Percentiles rank a stretch among this genome's conserved stretches.
phyloP scores from a whole-genome alignment of 2,888 invertebrate genomes.

The Dorcus hopei region DNA sequence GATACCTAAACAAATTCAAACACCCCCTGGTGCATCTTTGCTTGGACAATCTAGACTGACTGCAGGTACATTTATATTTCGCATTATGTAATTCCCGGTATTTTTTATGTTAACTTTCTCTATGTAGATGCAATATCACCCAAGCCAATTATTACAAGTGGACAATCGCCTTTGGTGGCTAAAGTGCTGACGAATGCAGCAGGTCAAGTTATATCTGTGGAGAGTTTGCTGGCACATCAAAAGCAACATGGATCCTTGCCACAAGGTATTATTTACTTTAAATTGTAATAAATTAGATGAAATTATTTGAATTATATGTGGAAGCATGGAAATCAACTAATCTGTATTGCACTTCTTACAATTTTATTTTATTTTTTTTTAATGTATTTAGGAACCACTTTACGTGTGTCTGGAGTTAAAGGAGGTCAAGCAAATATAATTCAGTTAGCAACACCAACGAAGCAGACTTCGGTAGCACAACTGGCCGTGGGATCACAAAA shows the following conservation, averaged over 20 bases:
- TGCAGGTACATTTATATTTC: slow-evolving; percentile 28
- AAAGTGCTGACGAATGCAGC: slow-evolving; percentile 70
- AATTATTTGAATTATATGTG: no score
- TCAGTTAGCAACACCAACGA: slow-evolving; percentile 49
- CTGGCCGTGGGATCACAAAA: slow-evolving; percentile 54
- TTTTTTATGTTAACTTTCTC: no score
- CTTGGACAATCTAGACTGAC: slow-evolving; percentile 37
- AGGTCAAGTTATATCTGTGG: slow-evolving; percentile 59
- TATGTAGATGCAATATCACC: slow-evolving; percentile 45
- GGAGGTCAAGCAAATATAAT: slow-evolving; percentile 52
- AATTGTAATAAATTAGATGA: neutral
- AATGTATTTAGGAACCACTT: slow-evolving; percentile 47
- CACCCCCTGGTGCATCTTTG: slow-evolving; percentile 34
- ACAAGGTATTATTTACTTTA: slow-evolving; percentile 50
- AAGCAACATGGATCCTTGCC: slow-evolving; percentile 49
- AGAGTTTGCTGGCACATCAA: slow-evolving; percentile 57
- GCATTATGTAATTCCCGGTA: slow-evolving; percentile 1
- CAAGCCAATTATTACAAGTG: slow-evolving; percentile 46
- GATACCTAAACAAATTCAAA: slow-evolving; percentile 43
- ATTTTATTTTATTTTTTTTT: neutral
- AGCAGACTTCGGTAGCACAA: slow-evolving; percentile 45
- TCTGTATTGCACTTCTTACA: no score
- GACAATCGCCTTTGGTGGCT: slow-evolving; percentile 62
- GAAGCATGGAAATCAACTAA: no score
- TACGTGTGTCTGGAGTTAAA: slow-evolving; percentile 51